Evolutionary conservation across 2,888 invertebrate species (phyloP).

Genomic region (Mycalesis mineus): DNA sequence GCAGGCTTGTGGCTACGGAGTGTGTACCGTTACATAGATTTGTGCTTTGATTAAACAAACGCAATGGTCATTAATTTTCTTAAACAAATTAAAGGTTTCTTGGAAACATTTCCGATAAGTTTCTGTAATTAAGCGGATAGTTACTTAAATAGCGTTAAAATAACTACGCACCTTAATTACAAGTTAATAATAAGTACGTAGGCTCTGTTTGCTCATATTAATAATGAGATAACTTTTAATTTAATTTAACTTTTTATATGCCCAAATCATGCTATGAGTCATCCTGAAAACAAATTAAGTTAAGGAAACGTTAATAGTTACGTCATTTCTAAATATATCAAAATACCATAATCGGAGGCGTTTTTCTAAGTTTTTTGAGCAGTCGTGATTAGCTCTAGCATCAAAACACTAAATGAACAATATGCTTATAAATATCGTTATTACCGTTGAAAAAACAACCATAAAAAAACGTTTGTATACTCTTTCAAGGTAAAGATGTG

Average conservation of each 20-base stretch:
- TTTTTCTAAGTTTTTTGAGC: conserved; percentile 43
- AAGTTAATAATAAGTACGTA: background rate
- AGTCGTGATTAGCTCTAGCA: conserved; percentile 64
- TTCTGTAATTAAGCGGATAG: conserved; percentile 9
- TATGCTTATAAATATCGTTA: conserved; percentile 62
- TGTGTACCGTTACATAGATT: conserved; percentile 24
- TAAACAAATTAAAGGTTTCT: conserved; percentile 19
- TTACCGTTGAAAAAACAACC: conserved; percentile 54
- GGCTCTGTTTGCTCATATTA: background rate
- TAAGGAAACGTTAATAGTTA: conserved; percentile 52
- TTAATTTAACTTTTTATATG: background rate
- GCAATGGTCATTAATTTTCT: conserved; percentile 25
- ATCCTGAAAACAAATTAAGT: conserved; percentile 40
- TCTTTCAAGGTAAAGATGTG: conserved; percentile 70
- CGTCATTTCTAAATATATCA: conserved; percentile 55
- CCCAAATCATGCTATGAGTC: conserved; percentile 23
- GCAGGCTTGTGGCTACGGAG: conserved; percentile 1
- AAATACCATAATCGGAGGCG: conserved; percentile 48
- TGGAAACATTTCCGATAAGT: conserved; percentile 6
- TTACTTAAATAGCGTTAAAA: background rate
- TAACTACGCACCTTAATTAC: background rate
- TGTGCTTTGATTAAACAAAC: conserved; percentile 26
- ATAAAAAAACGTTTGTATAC: conserved; percentile 61
- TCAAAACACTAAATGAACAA: conserved; percentile 68
- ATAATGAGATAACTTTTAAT: background rate